Evolutionary conservation across 2,888 invertebrate species (phyloP), one percentile per base, ranked within the genome.

Genomic region (Alsophila aescularia): DNA sequence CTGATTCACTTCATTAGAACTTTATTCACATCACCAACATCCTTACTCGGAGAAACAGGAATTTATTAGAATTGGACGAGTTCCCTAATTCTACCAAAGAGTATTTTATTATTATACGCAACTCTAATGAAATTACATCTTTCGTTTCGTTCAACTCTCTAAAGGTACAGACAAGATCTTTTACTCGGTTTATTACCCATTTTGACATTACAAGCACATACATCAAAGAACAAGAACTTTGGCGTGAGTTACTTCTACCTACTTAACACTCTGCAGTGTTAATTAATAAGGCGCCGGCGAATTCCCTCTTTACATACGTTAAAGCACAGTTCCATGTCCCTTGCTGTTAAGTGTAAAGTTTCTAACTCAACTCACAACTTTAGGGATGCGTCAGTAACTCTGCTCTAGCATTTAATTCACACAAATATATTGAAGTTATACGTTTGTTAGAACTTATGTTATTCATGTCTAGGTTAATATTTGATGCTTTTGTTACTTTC

Each of bases 311-410:
- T 52, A 60, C 62, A 52, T 60, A 63, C 60, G 59, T 56, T 56
- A 66, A 63, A 70, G 60, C 66, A 61, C 50, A 53, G 62, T 68
- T 66, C 69, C 66, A 65, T 66, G 65, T 70, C 67, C 57, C 58
- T 64, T 64, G 63, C 60, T 50, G 55, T 56, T 52, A 42, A 63
- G 60, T 63, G 58, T 66, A 61, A 65, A 70, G 66, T 69, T 75
- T 55, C 48, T 47, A 64, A 62, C 64, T 68, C 60, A 60, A 58
- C 65, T 63, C 66, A 49, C 58, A 66, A 64, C 66, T 73, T 67
- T 56, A 60, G 65, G 64, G 66, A 57, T 62, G 64, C 60, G 58
- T 66, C 64, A 67, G 65, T 66, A 68, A 65, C 67, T 66, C 48
- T 43, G 40, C 52, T 62, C 54, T 62, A 50, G 52, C 67, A 65